phyloP scores from a whole-genome alignment of 2,113 vertebrate genomes.

The Petromus typicus region DNA sequence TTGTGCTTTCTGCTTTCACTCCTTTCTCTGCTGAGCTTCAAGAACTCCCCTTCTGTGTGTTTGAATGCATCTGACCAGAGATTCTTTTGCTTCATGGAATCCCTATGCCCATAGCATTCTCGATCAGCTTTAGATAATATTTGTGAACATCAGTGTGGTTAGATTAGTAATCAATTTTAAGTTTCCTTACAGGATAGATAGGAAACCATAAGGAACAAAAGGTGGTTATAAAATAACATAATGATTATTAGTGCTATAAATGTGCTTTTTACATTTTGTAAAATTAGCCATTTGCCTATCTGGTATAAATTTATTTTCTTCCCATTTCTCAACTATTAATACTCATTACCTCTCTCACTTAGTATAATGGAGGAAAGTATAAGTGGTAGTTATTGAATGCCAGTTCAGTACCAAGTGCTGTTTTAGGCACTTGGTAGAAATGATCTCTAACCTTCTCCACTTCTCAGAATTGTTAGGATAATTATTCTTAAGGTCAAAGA shows the following conservation, averaged over 20 bases:
- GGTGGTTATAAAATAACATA: not conserved
- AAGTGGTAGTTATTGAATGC: not conserved
- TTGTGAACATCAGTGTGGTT: conserved; percentile 9
- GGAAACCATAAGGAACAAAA: not conserved
- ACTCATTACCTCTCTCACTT: not conserved
- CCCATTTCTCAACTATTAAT: not conserved
- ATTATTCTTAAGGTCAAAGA: not conserved
- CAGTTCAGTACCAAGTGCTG: not conserved
- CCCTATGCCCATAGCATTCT: not conserved
- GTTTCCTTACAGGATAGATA: conserved; percentile 26
- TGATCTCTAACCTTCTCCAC: not conserved
- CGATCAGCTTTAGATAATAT: not conserved
- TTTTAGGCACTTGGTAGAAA: not conserved
- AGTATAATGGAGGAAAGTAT: not conserved
- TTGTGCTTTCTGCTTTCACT: not conserved
- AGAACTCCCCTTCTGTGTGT: not conserved
- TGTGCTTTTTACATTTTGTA: not conserved
- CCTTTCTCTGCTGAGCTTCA: not conserved
- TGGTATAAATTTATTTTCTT: conserved; percentile 10
- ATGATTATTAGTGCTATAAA: not conserved
- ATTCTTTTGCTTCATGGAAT: not conserved
- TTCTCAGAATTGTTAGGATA: not conserved
- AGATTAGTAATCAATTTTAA: conserved; percentile 41
- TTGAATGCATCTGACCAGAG: not conserved
- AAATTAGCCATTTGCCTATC: not conserved